Base-by-base conservation (phyloP, 2,888 invertebrate species). In the Coecobrya sp. region DNA sequence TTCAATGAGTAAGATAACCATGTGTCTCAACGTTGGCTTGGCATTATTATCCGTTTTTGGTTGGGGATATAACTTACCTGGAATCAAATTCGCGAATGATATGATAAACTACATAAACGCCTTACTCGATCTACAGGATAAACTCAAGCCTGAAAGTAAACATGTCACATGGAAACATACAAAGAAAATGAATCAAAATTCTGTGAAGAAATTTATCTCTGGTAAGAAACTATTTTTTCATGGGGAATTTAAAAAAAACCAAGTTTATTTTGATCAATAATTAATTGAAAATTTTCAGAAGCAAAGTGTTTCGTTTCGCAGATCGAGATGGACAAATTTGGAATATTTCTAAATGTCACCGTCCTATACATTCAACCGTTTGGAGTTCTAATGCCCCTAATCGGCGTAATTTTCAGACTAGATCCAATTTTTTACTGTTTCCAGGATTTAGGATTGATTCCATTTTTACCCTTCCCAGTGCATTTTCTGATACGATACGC, bases 301-400 rank as follows among this genome's bases (percentile, higher is more conserved):
- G 36, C 36, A 36, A 36, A 36, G 7, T 36, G n/a, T n/a, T n/a
- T n/a, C n/a, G n/a, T n/a, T n/a, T n/a, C 36, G 36, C 2, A 2
- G 36, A n/a, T 79, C 4, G 52, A 52, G 27, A 27, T 52, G 11
- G 79, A 79, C 27, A 79, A 55, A 52, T 42, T 79, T 4, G 79
- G 79, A 25, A 27, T 52, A 7, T 79, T 52, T 16, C 25, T 79
- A 0, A 52, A 49, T 13, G 16, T 79, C 1, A 16, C 16, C 0
- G 79, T 79, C 0, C 0, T 79, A n/a, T 79, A 79, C 16, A n/a
- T 52, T 13, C 22, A 22, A 52, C 52, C 52, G 2, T 19, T 79
- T 30, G 79, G 30, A 1, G 22, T 13, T 10, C 16, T 79, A 2
- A 25, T 79, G 27, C 79, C 79, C 2, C 3, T 79, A 2, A 16